These are phyloP conservation scores for Danio rerio DNA, from an alignment of 2,113 vertebrate genomes.

Conservation along the genomic window GRCz12tu NC_133180.1:62782501-62783000, in stretches of 20 bases:
- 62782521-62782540: neutral
- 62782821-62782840: too few relatives aligned
- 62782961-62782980: too few relatives aligned
- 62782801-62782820: too few relatives aligned
- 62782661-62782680: neutral
- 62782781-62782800: neutral
- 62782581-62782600: slow-evolving; percentile 9
- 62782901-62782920: too few relatives aligned
- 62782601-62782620: neutral
- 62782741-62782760: neutral
- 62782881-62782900: too few relatives aligned
- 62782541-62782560: neutral
- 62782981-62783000: too few relatives aligned
- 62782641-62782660: neutral
- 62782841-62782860: too few relatives aligned
- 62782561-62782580: slow-evolving; percentile 1
- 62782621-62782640: neutral
- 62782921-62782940: too few relatives aligned
- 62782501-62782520: neutral
- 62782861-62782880: too few relatives aligned
- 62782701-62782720: too few relatives aligned
- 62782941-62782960: too few relatives aligned
- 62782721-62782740: neutral
- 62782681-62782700: slow-evolving; percentile 3
- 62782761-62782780: neutral